Evolutionary conservation across 37 sponge, comb jelly and placozoan species (phyloP), one percentile per base, ranked within the genome.

Genomic region (Beroe forskalii): DNA sequence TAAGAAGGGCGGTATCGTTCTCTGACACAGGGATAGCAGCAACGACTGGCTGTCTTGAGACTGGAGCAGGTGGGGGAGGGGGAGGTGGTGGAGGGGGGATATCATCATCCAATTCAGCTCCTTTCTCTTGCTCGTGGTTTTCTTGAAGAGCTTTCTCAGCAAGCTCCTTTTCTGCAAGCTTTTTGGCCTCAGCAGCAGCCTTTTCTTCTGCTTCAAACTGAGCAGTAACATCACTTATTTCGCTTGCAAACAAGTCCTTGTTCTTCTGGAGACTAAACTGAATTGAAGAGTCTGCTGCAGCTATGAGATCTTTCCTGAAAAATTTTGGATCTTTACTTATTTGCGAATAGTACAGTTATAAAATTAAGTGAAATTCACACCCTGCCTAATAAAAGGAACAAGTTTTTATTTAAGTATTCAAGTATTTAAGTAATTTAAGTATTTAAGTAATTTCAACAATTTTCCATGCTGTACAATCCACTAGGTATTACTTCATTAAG

Each of bases 231-330:
- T 41, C 55, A 37, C 35, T 43, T 44, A 80, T 80, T 43, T 80
- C 86, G 6, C 9, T 25, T 42, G 55, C 86, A 38, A 80, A 80
- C 1, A 80, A 25, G 22, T 80, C 55, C 55, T 80, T 80, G 4
- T 80, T 41, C 14, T 80, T 80, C 27, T 37, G 86, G 27, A 80
- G 86, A 43, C 86, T 80, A n/a, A 44, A 80, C 31, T 80, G 86
- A 37, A 80, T 80, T 17, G 86, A 41, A 1, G 86, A 44, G 28
- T 80, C 44, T 23, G 86, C 44, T n/a, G 55, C 86, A 12, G 44
- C 55, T 30, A 80, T 25, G 38, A 80, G 40, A 80, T 80, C 86
- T 44, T 80, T 80, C 48, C 86, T 80, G 86, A 80, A 80, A 80
- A 64, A 22, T 48, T 6, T 48, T 48, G 55, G 6, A 17, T 17